Base-by-base conservation (phyloP, 2,888 invertebrate species). In the Leptinotarsa haldemani region DNA sequence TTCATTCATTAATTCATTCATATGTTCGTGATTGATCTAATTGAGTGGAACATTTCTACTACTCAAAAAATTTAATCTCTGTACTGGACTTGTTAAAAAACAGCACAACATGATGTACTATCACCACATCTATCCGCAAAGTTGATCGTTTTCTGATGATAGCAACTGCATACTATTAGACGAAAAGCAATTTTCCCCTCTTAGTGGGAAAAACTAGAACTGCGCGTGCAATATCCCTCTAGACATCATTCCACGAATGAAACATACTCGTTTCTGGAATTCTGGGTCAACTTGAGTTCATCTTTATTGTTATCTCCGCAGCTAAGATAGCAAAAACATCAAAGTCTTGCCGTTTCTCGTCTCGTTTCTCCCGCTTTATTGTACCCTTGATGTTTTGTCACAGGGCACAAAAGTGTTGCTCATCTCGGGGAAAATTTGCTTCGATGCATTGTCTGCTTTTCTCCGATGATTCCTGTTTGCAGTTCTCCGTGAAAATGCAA, bases 221-320 rank as follows among this genome's bases (percentile, higher is more conserved):
- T 4, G 50, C 16, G 50, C 40, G 40, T 40, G 18, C 50, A 16
- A 52, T 56, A 13, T 22, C 13, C 13, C 22, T 56, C 56, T 13
- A 56, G 20, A 20, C 40, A 40, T 56, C 13, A 61, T 61, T 61
- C 16, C 18, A 13, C n/a, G 15, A 61, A 61, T 61, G 61, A 30
- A 56, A 61, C n/a, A 25, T 30, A n/a, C n/a, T 30, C 25, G 61
- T 30, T 61, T 30, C 30, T n/a, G 30, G 30, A 5, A 61, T 61
- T 61, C 61, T 61, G 16, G 61, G 61, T 61, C 61, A 61, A 25
- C 61, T 40, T 16, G 40, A n/a, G 61, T 61, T 61, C 30, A 30
- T 61, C 61, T 61, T 61, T 61, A 61, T 61, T 61, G 61, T 61
- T 40, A 61, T 61, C 15, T 30, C n/a, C 40, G 30, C 40, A n/a